Conservation (phyloP, 2,797 vertebrate species). For the Malacoctenus gilli region DNA sequence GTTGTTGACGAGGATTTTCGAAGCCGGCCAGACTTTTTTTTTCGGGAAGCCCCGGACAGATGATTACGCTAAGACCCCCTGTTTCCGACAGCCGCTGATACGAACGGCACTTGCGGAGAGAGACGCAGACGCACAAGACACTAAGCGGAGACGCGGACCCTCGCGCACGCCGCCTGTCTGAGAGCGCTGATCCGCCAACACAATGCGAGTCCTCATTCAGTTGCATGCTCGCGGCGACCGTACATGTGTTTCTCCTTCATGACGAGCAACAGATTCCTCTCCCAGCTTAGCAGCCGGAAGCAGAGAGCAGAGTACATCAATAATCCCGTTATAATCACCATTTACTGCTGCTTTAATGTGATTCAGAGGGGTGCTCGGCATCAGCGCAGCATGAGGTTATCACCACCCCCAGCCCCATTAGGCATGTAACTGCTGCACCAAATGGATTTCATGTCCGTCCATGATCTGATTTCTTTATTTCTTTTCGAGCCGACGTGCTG, state of each 20-base stretch:
- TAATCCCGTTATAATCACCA: conserved; percentile 36
- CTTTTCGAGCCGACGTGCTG: too few species aligned
- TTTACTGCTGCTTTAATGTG: conserved; percentile 38
- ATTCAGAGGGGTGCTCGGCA: conserved; percentile 17
- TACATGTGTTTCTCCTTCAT: neutral
- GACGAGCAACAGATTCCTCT: conserved; percentile 20
- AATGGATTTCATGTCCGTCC: conserved; percentile 21
- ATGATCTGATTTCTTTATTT: conserved; percentile 16
- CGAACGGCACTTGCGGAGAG: conserved; percentile 66
- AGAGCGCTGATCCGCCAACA: conserved; percentile 14
- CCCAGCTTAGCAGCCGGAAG: conserved; percentile 32
- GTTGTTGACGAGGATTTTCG: conserved; percentile 49
- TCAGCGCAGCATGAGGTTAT: conserved; percentile 25
- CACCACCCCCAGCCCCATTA: conserved; percentile 14
- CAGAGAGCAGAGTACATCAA: conserved; percentile 21
- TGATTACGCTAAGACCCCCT: conserved; percentile 62
- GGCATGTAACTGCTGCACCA: conserved; percentile 20
- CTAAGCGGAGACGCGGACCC: conserved; percentile 46
- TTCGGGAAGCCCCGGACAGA: conserved; percentile 43
- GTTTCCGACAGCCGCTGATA: conserved; percentile 58
- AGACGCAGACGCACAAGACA: conserved; percentile 56
- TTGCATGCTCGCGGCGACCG: neutral
- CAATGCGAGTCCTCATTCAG: conserved; percentile 17
- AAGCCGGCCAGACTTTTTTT: conserved; percentile 51
- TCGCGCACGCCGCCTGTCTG: conserved; percentile 17